Conservation (phyloP, 92 coral and sea anemone species). For the Siderastrea radians region DNA sequence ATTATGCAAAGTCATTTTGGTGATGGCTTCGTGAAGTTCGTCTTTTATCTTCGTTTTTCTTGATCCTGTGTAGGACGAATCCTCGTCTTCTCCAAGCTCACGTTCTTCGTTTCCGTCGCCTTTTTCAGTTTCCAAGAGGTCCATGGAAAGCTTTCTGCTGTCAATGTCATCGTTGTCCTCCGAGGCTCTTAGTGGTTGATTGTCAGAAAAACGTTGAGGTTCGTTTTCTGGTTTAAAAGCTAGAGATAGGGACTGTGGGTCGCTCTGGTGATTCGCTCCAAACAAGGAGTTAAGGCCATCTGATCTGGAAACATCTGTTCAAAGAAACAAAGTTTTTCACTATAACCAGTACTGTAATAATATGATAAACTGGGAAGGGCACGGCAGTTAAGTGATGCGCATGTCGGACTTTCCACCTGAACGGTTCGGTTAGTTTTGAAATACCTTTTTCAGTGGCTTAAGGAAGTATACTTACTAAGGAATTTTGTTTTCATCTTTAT, state of each 20-base stretch:
- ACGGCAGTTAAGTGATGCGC: too few species aligned
- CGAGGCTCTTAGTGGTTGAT: not conserved
- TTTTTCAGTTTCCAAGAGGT: slow-evolving; percentile 26
- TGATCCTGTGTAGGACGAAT: not conserved
- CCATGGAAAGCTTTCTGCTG: not conserved
- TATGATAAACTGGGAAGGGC: too few species aligned
- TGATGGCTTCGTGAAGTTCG: not conserved
- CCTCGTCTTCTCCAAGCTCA: slow-evolving; percentile 7
- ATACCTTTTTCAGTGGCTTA: too few species aligned
- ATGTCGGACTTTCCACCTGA: too few species aligned
- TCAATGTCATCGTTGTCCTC: slow-evolving; percentile 9
- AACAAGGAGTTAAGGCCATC: slow-evolving; percentile 21
- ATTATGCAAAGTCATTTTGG: slow-evolving; percentile 28
- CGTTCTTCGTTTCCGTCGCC: slow-evolving; percentile 1
- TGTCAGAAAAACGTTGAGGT: slow-evolving; percentile 1
- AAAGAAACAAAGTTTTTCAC: not conserved
- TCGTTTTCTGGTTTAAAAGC: slow-evolving; percentile 6
- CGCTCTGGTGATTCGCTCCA: slow-evolving; percentile 10
- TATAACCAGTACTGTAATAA: not conserved
- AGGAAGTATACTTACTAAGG: too few species aligned
- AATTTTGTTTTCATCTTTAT: too few species aligned
- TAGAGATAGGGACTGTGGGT: slow-evolving; percentile 23
- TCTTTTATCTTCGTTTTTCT: not conserved
- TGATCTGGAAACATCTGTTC: slow-evolving; percentile 10
- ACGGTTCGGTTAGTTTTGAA: too few species aligned